Conservation (phyloP, 2,797 vertebrate species). For the Mergus octosetaceus region DNA sequence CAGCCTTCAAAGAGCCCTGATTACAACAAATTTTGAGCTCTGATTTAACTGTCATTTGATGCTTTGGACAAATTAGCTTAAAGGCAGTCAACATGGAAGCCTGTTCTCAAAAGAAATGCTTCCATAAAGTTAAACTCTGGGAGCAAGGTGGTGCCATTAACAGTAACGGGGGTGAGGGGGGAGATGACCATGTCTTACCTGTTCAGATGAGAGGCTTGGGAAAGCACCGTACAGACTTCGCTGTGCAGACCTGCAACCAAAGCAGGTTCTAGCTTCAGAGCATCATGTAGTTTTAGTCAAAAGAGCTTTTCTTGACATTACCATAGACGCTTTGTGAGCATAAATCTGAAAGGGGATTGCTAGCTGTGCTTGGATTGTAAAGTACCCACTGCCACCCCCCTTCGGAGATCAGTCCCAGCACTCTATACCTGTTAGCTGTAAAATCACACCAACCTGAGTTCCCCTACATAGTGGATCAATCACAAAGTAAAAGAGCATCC, state of each 20-base stretch:
- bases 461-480: background rate
- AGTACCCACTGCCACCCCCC: background rate
- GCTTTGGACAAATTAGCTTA: background rate
- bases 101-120: background rate
- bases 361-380: background rate
- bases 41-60: conserved; percentile 1
- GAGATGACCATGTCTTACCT: background rate
- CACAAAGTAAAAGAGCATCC: background rate
- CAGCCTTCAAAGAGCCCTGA: background rate
- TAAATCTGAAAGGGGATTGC: background rate
- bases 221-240: background rate
- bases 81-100: background rate
- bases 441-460: background rate
- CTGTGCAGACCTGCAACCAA: background rate
- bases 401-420: background rate
- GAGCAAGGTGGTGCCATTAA: background rate
- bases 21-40: background rate
- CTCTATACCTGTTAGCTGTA: background rate
- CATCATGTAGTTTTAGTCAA: background rate
- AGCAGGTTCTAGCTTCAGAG: background rate
- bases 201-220: background rate
- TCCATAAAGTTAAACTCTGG: background rate
- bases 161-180: background rate
- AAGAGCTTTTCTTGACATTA: background rate
- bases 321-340: background rate